Conservation (phyloP, 2,113 vertebrate genomes). For the Thryonomys swinderianus region DNA sequence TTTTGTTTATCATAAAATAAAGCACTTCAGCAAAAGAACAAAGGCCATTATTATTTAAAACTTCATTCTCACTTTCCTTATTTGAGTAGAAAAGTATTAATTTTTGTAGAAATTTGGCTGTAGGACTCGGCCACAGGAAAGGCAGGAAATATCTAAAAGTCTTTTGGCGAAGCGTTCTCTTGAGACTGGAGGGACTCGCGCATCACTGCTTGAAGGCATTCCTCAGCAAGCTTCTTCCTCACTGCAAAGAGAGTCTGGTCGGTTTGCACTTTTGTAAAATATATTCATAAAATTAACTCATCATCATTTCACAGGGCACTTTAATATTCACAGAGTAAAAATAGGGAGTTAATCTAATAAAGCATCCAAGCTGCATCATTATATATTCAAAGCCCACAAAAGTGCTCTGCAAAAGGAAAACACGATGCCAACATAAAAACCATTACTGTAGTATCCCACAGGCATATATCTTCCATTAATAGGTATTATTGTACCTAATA, state of each 20-base stretch:
- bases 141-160: constrained; percentile 76
- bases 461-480: constrained; percentile 11
- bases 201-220: constrained; percentile 81
- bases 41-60: constrained; percentile 57
- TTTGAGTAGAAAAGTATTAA: constrained; percentile 44
- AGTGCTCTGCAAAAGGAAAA: constrained; percentile 10
- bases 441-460: neutral
- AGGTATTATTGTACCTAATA: neutral
- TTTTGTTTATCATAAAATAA: constrained; percentile 60
- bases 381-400: neutral
- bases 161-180: constrained; percentile 77
- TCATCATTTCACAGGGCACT: constrained; percentile 30
- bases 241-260: constrained; percentile 65
- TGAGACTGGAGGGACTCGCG: constrained; percentile 81
- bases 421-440: neutral
- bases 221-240: constrained; percentile 76
- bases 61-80: constrained; percentile 48
- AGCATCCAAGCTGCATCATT: neutral
- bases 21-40: constrained; percentile 63
- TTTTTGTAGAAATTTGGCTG: constrained; percentile 42
- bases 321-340: constrained; percentile 46
- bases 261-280: constrained; percentile 36
- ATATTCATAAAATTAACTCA: constrained; percentile 30
- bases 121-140: constrained; percentile 56
- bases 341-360: neutral